A percentile compares a stretch with the other conserved stretches of the same genome.
Conservation (phyloP, 2,888 invertebrate species). For the Tinea trinotella region DNA sequence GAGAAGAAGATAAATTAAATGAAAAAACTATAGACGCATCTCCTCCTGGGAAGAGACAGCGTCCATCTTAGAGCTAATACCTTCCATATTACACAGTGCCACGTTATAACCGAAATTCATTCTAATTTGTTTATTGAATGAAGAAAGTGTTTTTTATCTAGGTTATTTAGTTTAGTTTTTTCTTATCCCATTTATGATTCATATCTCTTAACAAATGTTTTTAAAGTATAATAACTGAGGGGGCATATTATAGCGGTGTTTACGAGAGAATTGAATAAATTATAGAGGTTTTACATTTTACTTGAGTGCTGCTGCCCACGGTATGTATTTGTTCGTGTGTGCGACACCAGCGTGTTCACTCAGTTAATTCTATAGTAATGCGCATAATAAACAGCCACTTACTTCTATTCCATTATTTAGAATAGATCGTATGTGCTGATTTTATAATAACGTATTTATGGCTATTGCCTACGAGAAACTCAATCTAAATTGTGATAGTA, state of each 20-base stretch:
- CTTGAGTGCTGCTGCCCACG: conserved; percentile 29
- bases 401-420: conserved; percentile 48
- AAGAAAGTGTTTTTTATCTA: conserved; percentile 5
- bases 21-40: conserved; percentile 63
- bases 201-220: conserved; percentile 6
- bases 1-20: conserved; percentile 62
- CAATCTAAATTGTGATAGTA: conserved; percentile 61
- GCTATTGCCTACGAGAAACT: conserved; percentile 61
- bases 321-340: conserved; percentile 65
- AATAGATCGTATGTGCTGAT: conserved; percentile 47
- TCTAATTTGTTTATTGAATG: conserved; percentile 47
- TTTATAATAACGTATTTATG: conserved; percentile 46
- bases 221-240: conserved; percentile 3
- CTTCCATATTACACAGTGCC: conserved; percentile 61
- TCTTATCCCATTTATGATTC: conserved; percentile 1
- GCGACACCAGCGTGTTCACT: conserved; percentile 56
- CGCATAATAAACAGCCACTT: conserved; percentile 54
- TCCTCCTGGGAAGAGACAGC: conserved; percentile 54
- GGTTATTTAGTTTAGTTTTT: conserved; percentile 6
- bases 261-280: conserved; percentile 54
- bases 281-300: conserved; percentile 51
- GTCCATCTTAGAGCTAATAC: conserved; percentile 46
- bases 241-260: conserved; percentile 41
- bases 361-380: conserved; percentile 57
- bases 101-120: conserved; percentile 47